phyloP scores from a whole-genome alignment of 2,797 vertebrate genomes.

The Decapterus maruadsi region DNA sequence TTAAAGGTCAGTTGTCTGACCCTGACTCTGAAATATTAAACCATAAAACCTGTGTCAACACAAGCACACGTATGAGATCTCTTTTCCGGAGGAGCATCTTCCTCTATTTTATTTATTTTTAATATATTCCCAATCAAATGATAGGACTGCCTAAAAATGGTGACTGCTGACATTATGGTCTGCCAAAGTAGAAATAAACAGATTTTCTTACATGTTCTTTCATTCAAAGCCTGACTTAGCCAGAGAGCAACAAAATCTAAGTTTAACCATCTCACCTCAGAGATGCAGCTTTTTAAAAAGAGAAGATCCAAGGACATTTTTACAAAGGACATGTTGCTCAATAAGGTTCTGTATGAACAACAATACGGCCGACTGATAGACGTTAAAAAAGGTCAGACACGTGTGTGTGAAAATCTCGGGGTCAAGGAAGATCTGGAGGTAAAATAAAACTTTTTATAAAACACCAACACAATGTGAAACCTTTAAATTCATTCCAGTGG shows the following conservation, averaged over 20 bases:
- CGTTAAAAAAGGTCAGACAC: conserved; percentile 43
- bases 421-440: conserved; percentile 42
- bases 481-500: conserved; percentile 65
- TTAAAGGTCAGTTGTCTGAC: conserved; percentile 54
- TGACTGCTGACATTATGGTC: conserved; percentile 11
- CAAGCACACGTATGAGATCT: neutral
- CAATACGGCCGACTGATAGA: conserved; percentile 54
- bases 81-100: conserved; percentile 11
- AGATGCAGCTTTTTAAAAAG: conserved; percentile 25
- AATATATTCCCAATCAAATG: neutral
- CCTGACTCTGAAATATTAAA: conserved; percentile 60
- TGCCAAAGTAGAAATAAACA: conserved; percentile 31
- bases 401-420: conserved; percentile 50
- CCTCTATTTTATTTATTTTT: conserved; percentile 44
- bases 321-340: conserved; percentile 36
- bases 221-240: conserved; percentile 50
- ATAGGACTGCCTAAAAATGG: conserved; percentile 19
- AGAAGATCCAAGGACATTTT: conserved; percentile 57
- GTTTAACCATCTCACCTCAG: conserved; percentile 44
- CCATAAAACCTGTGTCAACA: conserved; percentile 47
- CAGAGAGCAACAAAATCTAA: conserved; percentile 24
- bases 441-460: conserved; percentile 68
- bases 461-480: conserved; percentile 64
- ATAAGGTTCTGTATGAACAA: conserved; percentile 42
- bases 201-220: conserved; percentile 61